phyloP scores from a whole-genome alignment of 1,140 invertebrate genomes.

The Nixonia krombeini region DNA sequence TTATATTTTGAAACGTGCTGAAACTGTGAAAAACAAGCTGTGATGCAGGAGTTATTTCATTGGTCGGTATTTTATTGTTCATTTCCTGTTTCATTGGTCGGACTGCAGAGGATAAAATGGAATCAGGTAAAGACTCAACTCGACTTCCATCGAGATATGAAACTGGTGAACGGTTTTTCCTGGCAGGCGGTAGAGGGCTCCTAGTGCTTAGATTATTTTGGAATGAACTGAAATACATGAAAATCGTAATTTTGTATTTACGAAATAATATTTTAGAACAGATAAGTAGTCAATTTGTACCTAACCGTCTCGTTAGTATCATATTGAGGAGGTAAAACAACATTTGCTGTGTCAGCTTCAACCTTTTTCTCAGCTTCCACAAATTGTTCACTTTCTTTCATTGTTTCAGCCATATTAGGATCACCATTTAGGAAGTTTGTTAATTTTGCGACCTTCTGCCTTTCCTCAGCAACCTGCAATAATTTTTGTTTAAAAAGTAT shows the following conservation, averaged over 20 bases:
- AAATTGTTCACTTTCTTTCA: not conserved
- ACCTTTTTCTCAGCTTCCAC: no score
- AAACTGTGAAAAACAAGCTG: conserved; percentile 63
- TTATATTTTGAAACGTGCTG: conserved; percentile 53
- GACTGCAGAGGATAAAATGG: not conserved
- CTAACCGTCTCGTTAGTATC: no score
- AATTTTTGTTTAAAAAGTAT: no score
- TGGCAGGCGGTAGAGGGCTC: conserved; percentile 55
- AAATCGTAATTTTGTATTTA: no score
- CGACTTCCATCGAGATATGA: conserved; percentile 42
- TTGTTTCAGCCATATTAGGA: conserved; percentile 33
- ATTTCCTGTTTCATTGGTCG: conserved; percentile 3
- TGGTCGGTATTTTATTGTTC: conserved; percentile 38
- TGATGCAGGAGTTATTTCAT: conserved; percentile 49
- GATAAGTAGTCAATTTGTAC: no score
- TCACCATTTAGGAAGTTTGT: conserved; percentile 65
- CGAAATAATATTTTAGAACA: no score
- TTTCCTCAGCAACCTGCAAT: conserved; percentile 57
- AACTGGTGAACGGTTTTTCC: conserved; percentile 52
- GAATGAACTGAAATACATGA: not conserved
- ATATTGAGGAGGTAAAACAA: no score
- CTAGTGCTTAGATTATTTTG: conserved; percentile 12
- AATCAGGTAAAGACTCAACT: conserved; percentile 30
- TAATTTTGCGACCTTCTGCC: conserved; percentile 57
- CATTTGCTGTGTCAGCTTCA: no score